Percentiles rank a stretch among this genome's conserved stretches.
These are phyloP conservation scores for Osmoderma eremita DNA, from an alignment of 2,888 invertebrate genomes.

Conservation along the genomic window DNA sequence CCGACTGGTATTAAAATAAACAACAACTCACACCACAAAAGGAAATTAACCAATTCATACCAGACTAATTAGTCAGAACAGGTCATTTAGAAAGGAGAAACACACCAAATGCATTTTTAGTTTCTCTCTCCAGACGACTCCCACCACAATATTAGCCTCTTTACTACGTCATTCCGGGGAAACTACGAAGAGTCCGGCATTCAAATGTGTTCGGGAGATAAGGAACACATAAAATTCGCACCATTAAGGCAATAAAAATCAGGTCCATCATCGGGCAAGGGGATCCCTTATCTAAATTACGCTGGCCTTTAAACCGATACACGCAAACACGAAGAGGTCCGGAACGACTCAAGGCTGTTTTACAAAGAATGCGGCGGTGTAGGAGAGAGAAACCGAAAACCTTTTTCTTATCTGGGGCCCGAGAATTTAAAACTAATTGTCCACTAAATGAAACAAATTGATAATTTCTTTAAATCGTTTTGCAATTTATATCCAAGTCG, in stretches of 20 bases:
- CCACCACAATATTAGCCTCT: constrained; percentile 19
- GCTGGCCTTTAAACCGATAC: constrained; percentile 33
- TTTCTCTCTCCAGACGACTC: too few relatives aligned
- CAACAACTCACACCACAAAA: too few relatives aligned
- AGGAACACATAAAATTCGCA: constrained; percentile 41
- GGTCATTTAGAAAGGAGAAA: not conserved
- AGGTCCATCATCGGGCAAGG: constrained; percentile 39
- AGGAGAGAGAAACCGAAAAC: constrained; percentile 7
- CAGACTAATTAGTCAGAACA: constrained; percentile 13
- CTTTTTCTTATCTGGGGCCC: constrained; percentile 14
- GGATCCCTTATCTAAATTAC: constrained; percentile 40
- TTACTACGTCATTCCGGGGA: constrained; percentile 25
- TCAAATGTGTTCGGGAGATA: constrained; percentile 35
- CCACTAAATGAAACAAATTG: constrained; percentile 37
- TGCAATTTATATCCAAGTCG: constrained; percentile 22
- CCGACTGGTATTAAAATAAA: too few relatives aligned
- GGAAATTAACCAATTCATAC: not conserved
- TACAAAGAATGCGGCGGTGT: not conserved
- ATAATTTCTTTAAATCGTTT: constrained; percentile 27
- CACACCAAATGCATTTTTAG: too few relatives aligned
- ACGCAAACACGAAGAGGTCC: constrained; percentile 13
- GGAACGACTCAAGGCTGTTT: not conserved
- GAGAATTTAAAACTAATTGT: constrained; percentile 37
- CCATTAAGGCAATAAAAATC: constrained; percentile 42
- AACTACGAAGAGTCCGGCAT: constrained; percentile 20